Conservation (phyloP, 1,140 invertebrate genomes). For the Nasonia longicornis region DNA sequence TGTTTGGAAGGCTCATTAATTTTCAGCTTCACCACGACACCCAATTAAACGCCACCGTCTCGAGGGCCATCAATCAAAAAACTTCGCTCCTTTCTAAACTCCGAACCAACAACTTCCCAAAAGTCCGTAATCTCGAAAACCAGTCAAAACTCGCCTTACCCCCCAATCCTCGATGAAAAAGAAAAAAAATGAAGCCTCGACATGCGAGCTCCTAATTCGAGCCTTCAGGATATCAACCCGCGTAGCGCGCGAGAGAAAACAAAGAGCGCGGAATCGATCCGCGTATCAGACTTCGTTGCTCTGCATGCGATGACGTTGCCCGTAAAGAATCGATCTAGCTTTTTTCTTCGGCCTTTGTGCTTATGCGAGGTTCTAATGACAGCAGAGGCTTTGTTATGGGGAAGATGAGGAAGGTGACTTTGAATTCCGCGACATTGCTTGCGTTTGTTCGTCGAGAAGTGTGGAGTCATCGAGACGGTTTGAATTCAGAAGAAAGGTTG, state of each 20-base stretch:
- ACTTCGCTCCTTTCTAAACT: too few species aligned
- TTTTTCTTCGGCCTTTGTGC: not conserved
- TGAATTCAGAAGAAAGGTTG: too few species aligned
- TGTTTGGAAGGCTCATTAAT: too few species aligned
- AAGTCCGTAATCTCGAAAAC: too few species aligned
- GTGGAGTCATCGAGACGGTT: not conserved
- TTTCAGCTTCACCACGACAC: too few species aligned
- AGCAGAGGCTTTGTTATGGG: not conserved
- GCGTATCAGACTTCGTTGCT: not conserved
- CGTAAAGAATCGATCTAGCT: conserved; percentile 16
- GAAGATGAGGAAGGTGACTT: not conserved
- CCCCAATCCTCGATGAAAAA: not conserved
- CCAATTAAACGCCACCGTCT: too few species aligned
- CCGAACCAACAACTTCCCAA: too few species aligned
- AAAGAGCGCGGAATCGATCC: conserved; percentile 12
- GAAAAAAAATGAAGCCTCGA: conserved; percentile 23
- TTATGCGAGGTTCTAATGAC: not conserved
- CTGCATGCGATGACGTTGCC: conserved; percentile 14
- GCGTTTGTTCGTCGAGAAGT: not conserved
- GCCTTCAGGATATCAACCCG: conserved; percentile 13
- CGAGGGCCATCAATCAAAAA: too few species aligned
- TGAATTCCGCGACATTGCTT: too few species aligned
- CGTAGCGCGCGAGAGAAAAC: conserved; percentile 2
- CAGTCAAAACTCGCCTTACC: not conserved
- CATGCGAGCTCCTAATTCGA: conserved; percentile 18